These are phyloP conservation scores for Magallana nippona DNA, from an alignment of 2,888 invertebrate genomes.

Conservation along the genomic window DNA sequence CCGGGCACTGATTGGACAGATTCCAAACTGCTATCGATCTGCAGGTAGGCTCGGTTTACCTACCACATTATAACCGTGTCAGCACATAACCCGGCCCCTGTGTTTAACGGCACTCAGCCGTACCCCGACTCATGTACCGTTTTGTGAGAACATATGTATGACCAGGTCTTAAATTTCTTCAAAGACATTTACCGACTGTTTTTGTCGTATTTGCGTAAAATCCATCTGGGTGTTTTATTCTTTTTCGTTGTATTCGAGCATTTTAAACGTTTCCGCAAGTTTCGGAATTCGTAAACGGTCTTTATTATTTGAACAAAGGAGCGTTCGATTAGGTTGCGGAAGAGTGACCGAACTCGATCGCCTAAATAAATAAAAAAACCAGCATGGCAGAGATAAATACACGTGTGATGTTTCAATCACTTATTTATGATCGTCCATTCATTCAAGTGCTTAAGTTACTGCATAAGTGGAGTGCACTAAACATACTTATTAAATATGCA, in stretches of 20 bases:
- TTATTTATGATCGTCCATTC: neutral
- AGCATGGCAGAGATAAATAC: neutral
- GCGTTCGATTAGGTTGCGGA: conserved; percentile 16
- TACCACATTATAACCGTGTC: neutral
- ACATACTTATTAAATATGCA: too few species aligned
- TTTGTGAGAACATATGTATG: conserved; percentile 14
- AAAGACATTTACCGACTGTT: neutral
- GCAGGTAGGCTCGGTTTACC: conserved; percentile 5
- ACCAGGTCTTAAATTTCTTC: neutral
- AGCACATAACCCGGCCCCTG: neutral
- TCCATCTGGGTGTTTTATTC: neutral
- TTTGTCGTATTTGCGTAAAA: neutral
- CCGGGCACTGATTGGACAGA: conserved; percentile 5
- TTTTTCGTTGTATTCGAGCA: neutral
- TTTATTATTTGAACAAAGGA: neutral
- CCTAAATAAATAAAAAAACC: neutral
- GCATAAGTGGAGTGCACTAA: too few species aligned
- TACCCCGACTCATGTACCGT: conserved; percentile 20
- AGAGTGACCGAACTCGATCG: neutral
- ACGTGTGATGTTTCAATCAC: neutral
- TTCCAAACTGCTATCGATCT: conserved; percentile 17
- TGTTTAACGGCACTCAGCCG: neutral
- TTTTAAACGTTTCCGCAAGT: neutral
- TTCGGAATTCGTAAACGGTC: neutral
- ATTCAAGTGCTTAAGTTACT: neutral